Percentiles rank a stretch among this genome's conserved stretches.
phyloP scores from a whole-genome alignment of 1,140 invertebrate species.

The Drosophila saltans region DNA sequence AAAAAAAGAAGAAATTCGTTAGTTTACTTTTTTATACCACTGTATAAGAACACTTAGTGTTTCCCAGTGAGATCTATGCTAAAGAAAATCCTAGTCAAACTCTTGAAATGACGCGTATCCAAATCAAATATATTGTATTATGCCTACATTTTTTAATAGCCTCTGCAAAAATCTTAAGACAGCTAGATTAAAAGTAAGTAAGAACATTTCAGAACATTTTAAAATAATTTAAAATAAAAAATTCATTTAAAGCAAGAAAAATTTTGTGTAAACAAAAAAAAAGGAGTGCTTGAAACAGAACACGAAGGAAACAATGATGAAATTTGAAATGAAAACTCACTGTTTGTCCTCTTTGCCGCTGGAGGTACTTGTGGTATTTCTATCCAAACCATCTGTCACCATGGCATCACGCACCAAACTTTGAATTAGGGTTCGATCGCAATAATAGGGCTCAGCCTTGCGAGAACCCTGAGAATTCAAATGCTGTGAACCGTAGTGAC shows the following conservation, averaged over 20 bases:
- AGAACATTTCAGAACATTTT: no score
- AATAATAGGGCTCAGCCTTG: constrained; percentile 82
- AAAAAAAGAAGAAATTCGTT: no score
- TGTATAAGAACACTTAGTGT: no score
- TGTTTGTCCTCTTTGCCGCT: constrained; percentile 85
- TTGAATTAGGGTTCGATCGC: constrained; percentile 92
- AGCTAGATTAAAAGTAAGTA: no score
- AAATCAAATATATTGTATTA: no score
- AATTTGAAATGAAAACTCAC: constrained; percentile 82
- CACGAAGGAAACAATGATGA: background rate
- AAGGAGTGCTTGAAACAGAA: background rate
- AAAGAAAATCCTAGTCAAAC: no score
- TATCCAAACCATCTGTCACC: constrained; percentile 89
- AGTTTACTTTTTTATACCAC: no score
- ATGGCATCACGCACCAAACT: constrained; percentile 92
- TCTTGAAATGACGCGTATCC: no score
- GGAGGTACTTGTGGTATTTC: constrained; percentile 77
- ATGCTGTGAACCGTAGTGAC: constrained; percentile 69
- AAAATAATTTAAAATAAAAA: no score
- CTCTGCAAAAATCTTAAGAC: no score
- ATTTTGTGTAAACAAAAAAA: background rate
- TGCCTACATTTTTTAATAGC: no score
- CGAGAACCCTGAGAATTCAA: constrained; percentile 83
- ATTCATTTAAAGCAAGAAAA: background rate
- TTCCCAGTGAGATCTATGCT: no score